phyloP scores from a whole-genome alignment of 2,888 invertebrate genomes.

The Nomada ruficornis region DNA sequence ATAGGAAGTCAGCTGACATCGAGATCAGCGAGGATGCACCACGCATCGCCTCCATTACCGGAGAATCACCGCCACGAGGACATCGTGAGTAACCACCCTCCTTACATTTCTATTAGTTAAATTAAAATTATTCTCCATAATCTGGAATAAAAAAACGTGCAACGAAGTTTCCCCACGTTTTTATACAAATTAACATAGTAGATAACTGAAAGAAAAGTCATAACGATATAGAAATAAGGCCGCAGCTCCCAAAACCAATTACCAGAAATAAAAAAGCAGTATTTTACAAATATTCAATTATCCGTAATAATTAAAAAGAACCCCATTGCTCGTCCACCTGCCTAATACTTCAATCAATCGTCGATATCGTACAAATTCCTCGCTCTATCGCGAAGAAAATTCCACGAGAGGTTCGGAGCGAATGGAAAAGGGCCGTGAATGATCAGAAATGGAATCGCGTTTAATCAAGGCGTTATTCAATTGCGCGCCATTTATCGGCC shows the following conservation, averaged over 20 bases:
- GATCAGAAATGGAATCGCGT: conserved; percentile 22
- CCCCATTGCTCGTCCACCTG: background rate
- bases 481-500: conserved; percentile 38
- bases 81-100: conserved; percentile 75
- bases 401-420: background rate
- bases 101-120: no score
- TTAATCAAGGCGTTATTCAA: conserved; percentile 26
- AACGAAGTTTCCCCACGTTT: no score
- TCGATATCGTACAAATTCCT: background rate
- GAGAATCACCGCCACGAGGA: conserved; percentile 80
- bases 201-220: no score
- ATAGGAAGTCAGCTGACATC: conserved; percentile 76
- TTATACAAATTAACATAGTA: no score
- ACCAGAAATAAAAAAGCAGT: background rate
- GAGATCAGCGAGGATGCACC: conserved; percentile 80
- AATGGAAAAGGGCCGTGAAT: background rate
- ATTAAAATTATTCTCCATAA: no score
- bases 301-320: no score
- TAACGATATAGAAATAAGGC: no score
- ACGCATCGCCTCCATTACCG: conserved; percentile 81
- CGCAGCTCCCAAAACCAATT: no score
- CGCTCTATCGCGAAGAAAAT: conserved; percentile 1
- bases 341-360: background rate
- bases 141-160: no score
- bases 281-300: background rate